Evolutionary conservation across 2,113 vertebrate genomes (phyloP).

Genomic region (Sylvilagus bachmani): DNA sequence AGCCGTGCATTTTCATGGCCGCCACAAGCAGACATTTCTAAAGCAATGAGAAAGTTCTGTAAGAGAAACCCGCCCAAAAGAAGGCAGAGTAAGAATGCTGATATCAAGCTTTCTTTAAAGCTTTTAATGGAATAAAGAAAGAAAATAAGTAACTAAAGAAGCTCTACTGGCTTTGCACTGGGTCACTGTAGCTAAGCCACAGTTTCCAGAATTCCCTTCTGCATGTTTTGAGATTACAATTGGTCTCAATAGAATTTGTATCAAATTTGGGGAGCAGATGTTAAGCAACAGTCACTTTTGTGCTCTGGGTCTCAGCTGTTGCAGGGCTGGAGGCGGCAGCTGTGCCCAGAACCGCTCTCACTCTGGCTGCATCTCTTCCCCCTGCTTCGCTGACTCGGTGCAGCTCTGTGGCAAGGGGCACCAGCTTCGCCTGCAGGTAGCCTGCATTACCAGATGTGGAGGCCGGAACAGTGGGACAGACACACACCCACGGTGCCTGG

Average conservation of each 20-base stretch:
- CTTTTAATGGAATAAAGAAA: constrained; percentile 37
- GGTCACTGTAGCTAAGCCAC: not conserved
- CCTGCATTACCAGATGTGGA: not conserved
- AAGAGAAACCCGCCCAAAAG: constrained; percentile 19
- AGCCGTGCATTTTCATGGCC: not conserved
- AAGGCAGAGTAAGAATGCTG: not conserved
- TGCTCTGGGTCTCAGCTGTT: constrained; percentile 20
- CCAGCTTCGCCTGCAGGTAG: not conserved
- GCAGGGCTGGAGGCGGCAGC: not conserved
- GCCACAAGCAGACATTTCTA: not conserved
- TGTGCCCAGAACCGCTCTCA: not conserved
- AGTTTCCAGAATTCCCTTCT: constrained; percentile 27
- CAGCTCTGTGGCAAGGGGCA: not conserved
- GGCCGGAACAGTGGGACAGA: not conserved
- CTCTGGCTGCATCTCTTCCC: not conserved
- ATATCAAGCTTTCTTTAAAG: not conserved
- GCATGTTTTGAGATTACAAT: not conserved
- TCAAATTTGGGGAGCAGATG: constrained; percentile 12
- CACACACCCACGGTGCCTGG: too few species aligned
- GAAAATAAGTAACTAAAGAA: not conserved
- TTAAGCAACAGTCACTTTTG: not conserved
- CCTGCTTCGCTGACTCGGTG: not conserved
- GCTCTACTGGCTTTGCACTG: not conserved
- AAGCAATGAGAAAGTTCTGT: not conserved
- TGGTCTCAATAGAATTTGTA: constrained; percentile 5